Base-by-base conservation (phyloP, 1,140 invertebrate species). In the Pollicipes pollicipes region DNA sequence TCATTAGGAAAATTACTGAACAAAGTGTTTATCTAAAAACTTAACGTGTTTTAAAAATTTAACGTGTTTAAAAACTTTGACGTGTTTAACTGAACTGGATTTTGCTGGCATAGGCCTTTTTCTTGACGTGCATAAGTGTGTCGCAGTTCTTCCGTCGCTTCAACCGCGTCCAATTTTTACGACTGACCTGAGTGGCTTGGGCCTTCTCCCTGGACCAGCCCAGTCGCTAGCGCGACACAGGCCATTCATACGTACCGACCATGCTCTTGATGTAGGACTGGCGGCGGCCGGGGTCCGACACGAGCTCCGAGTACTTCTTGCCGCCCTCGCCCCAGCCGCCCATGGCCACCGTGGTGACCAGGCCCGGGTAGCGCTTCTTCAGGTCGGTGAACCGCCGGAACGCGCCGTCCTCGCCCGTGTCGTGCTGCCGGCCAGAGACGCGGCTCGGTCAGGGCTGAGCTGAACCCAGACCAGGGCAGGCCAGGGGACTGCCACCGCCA, bases 331-430 rank as follows among this genome's bases (percentile, higher is more conserved):
- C 80, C 81, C 80, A 83, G 8, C 82, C 82, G 17, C 82, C 82
- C 6, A 83, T 80, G 16, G 80, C 80, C 6, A 83, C 74, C 2
- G 82, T 71, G 4, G 90, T 85, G 78, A 92, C 92, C 17, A 93
- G 79, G 28, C 85, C 77, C 0, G 91, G 90, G 78, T 89, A 84
- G 28, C 85, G 87, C 24, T 83, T 77, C 35, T 86, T 87, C 2
- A 95, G 80, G 10, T 82, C 81, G 0, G 88, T 91, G 77, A 95
- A 95, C 75, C 90, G 90, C n/a, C 81, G 81, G 80, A 90, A 95
- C 13, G 10, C 45, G 76, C 84, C 84, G 73, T 88, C 81, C 13
- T 88, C 45, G 63, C 30, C 37, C 27, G 24, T 24, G 69, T 70
- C 69, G 24, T 64, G 30, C 72, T 72, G 68, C 6, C 26, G 28